These are phyloP conservation scores for Bucorvus abyssinicus DNA, from an alignment of 2,797 vertebrate species.

Conservation along the genomic window DNA sequence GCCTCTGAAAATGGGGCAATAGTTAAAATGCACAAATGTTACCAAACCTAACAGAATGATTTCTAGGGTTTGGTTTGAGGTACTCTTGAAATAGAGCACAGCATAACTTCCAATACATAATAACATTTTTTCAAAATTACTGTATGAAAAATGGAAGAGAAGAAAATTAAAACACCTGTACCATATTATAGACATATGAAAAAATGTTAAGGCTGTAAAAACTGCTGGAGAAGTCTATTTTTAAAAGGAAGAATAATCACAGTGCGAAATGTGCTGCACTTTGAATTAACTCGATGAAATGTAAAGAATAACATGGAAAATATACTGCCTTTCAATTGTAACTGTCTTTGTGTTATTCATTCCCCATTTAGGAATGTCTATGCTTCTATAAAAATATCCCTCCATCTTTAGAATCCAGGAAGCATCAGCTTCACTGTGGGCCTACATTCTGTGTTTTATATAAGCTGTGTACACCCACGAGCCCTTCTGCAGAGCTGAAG, in stretches of 20 bases:
- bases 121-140: not conserved
- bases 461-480: accelerated
- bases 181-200: not conserved
- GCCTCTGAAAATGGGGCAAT: not conserved
- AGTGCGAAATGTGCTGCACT: not conserved
- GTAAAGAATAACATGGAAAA: not conserved
- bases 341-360: not conserved
- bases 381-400: not conserved
- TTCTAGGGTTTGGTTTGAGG: not conserved
- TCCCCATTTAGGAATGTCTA: not conserved
- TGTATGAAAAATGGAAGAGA: not conserved
- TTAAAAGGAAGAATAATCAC: not conserved
- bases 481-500: not conserved
- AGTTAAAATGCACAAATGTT: not conserved
- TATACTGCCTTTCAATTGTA: not conserved
- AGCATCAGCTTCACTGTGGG: not conserved
- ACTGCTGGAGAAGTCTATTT: not conserved
- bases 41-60: not conserved
- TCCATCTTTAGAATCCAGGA: not conserved
- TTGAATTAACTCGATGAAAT: not conserved
- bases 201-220: not conserved
- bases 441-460: not conserved
- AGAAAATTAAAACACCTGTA: not conserved
- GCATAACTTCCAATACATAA: not conserved
- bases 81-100: not conserved